phyloP scores from a whole-genome alignment of 1,140 invertebrate genomes.

The Asobara japonica region DNA sequence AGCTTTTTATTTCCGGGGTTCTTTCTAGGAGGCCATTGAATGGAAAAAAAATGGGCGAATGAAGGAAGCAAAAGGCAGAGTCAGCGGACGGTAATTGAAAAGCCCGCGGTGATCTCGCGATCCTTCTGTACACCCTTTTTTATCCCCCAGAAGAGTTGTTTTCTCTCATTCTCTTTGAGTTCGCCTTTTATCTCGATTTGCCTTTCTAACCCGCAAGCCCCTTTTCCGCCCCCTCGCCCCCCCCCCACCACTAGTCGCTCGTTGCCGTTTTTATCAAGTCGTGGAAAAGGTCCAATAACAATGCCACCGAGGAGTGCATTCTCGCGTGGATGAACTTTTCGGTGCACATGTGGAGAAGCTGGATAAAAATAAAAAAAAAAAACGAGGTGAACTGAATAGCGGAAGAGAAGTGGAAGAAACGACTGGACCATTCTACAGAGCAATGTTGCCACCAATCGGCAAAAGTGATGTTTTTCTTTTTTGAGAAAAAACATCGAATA shows the following conservation, averaged over 20 bases:
- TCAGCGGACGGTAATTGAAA: constrained; percentile 52
- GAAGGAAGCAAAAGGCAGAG: constrained; percentile 36
- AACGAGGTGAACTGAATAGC: constrained; percentile 1
- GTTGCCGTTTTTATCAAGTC: constrained; percentile 6
- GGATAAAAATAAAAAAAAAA: constrained; percentile 23
- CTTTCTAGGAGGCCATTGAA: not conserved
- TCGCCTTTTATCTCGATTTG: constrained; percentile 37
- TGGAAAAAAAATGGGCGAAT: constrained; percentile 25
- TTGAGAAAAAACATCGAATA: no score
- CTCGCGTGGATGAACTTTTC: constrained; percentile 34
- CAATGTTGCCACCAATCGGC: constrained; percentile 34
- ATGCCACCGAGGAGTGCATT: constrained; percentile 35
- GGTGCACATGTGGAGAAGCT: not conserved
- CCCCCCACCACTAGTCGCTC: no score
- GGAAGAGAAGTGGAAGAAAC: not conserved
- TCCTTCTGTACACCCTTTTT: constrained; percentile 28
- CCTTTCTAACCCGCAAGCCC: constrained; percentile 14
- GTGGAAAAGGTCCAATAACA: constrained; percentile 30
- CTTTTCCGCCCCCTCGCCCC: constrained; percentile 19
- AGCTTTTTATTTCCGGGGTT: constrained; percentile 3
- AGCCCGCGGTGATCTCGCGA: constrained; percentile 52
- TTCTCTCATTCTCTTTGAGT: constrained; percentile 39
- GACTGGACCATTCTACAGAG: constrained; percentile 21
- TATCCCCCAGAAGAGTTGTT: constrained; percentile 16
- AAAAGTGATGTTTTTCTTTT: no score